Conservation (phyloP, 2,888 invertebrate species). For the Steromphala cineraria region DNA sequence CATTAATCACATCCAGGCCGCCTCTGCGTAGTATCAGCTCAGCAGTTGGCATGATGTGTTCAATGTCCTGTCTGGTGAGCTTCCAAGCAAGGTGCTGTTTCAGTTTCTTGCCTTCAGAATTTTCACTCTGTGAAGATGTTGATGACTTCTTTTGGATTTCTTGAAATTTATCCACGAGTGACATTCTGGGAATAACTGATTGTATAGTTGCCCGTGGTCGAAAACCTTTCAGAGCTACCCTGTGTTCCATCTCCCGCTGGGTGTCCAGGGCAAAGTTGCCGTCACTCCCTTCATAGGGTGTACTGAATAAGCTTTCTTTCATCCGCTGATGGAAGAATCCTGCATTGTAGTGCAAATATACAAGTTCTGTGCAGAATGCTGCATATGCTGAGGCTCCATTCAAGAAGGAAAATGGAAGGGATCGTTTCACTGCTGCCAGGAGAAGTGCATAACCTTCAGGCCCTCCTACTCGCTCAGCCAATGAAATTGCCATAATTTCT, state of each 20-base stretch:
- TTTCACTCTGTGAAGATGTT: neutral
- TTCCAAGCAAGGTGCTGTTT: no score
- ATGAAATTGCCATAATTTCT: constrained; percentile 20
- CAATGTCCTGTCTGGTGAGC: neutral
- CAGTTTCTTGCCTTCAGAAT: neutral
- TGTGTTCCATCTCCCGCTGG: neutral
- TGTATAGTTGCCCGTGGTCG: neutral
- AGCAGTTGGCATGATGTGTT: neutral
- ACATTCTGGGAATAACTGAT: neutral
- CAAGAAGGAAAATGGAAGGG: constrained; percentile 24
- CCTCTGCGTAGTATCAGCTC: neutral
- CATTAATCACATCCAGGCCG: neutral
- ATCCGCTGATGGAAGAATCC: neutral
- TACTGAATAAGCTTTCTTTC: neutral
- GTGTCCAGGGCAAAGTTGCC: neutral
- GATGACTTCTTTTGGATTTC: neutral
- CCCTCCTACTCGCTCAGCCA: constrained; percentile 29
- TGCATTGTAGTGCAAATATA: neutral
- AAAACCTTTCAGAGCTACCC: neutral
- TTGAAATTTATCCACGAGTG: neutral
- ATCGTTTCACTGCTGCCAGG: constrained; percentile 14
- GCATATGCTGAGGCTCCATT: constrained; percentile 11
- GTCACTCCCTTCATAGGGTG: neutral
- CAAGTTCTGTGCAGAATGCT: neutral
- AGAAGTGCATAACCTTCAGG: constrained; percentile 22